A percentile compares a stretch with the other conserved stretches of the same genome.
Conservation (phyloP, 2,113 vertebrate species). For the Hippopotamus amphibius region DNA sequence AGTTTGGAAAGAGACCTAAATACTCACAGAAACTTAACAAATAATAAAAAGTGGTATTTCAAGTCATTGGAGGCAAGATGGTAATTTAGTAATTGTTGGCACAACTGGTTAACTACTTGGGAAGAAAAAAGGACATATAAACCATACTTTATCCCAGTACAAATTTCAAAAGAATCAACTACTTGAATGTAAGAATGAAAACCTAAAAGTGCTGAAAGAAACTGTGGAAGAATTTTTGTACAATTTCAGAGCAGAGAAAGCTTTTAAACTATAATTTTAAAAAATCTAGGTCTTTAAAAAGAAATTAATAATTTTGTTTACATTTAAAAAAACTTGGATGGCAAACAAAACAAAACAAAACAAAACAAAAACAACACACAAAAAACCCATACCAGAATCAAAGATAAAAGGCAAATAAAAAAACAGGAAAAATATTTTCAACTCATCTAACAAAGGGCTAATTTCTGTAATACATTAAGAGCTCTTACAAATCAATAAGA, state of each 20-base stretch:
- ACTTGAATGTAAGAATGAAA: constrained; percentile 39
- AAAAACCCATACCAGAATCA: background rate
- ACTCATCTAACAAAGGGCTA: background rate
- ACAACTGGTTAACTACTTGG: background rate
- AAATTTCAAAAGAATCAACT: constrained; percentile 18
- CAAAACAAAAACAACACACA: too few relatives aligned
- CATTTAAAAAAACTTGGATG: background rate
- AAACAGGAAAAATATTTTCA: constrained; percentile 30
- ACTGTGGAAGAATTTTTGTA: background rate
- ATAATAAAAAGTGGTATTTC: background rate
- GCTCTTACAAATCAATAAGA: background rate
- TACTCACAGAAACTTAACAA: background rate
- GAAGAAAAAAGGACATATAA: background rate
- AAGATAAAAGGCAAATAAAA: constrained; percentile 17
- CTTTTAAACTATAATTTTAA: background rate
- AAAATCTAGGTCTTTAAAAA: background rate
- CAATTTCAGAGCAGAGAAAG: background rate
- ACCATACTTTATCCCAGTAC: background rate
- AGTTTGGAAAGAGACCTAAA: constrained; percentile 24
- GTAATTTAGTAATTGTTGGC: constrained; percentile 28
- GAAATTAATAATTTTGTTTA: constrained; percentile 27
- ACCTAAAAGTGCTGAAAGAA: background rate
- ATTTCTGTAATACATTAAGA: constrained; percentile 45
- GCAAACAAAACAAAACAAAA: background rate
- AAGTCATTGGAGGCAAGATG: background rate